A percentile compares a stretch with the other conserved stretches of the same genome.
These are phyloP conservation scores for Ichneumon xanthorius DNA, from an alignment of 2,888 invertebrate genomes.

Conservation along the genomic window DNA sequence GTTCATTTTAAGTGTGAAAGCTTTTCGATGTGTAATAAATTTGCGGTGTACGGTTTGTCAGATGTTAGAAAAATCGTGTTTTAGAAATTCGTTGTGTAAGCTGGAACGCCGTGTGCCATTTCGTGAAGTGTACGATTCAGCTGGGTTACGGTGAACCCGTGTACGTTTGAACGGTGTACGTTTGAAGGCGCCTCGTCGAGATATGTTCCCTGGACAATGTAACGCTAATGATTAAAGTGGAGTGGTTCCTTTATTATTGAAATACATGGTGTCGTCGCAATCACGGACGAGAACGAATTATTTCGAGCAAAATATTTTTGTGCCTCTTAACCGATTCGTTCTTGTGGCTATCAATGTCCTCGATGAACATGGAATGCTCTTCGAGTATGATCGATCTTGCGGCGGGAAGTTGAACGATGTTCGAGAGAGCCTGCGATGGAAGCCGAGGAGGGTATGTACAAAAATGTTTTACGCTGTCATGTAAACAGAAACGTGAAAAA, in stretches of 20 bases:
- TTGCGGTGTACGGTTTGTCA: no score
- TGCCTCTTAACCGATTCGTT: conserved; percentile 66
- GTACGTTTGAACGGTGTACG: no score
- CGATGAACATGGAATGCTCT: conserved; percentile 65
- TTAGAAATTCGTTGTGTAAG: no score
- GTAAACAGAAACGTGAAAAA: no score
- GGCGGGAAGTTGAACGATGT: conserved; percentile 74
- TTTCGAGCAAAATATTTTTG: conserved; percentile 72
- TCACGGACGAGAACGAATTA: conserved; percentile 71
- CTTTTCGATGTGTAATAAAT: no score
- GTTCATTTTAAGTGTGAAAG: no score
- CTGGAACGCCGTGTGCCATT: no score
- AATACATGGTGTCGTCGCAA: neutral
- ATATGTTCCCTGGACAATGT: neutral
- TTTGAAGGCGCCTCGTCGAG: no score
- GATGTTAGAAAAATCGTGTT: no score
- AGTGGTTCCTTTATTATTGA: neutral
- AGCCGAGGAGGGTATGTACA: neutral
- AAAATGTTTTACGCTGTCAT: neutral
- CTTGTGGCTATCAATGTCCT: conserved; percentile 66
- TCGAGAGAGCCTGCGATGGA: conserved; percentile 72
- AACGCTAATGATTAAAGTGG: neutral
- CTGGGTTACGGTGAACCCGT: no score
- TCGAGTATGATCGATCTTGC: conserved; percentile 67
- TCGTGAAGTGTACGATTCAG: no score